Base-by-base conservation (phyloP, 2,113 vertebrate species). In the Phylloscopus trochiloides region DNA sequence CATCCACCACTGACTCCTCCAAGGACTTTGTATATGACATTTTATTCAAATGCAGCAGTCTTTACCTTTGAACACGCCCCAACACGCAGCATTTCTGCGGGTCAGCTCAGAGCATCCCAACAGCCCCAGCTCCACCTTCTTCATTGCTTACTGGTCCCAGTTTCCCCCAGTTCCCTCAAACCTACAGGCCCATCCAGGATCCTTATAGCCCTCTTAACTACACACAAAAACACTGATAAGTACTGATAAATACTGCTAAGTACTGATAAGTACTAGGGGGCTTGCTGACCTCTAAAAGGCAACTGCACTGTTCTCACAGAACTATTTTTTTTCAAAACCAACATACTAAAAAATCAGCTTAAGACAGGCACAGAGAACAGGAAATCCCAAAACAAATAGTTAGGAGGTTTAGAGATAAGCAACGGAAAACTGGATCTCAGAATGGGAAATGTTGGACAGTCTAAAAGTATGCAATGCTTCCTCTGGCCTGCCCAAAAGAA, bases 321-420 rank as follows among this genome's bases (percentile, higher is more conserved):
- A 63, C 10, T 17, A 24, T 11, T 62, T 58, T 14, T 57, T 83
- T 93, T 93, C 50, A 58, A 76, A 78, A 45, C 2, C 31, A 75
- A 17, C 26, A 28, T 48, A 63, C n/a, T 51, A 61, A 70, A 72
- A 76, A 42, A 47, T 59, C 70, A 83, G 80, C 28, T 50, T 78
- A 50, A 86, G 73, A 51, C 22, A 82, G 47, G 65, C 74, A 90
- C 31, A 48, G 6, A 62, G 63, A 79, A 90, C 82, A 93, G 90
- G 90, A 95, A 95, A 84, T 83, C 84, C 81, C 58, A 88, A 86
- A 88, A 48, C 85, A 96, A 93, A 77, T 36, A 94, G 50, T 29
- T 73, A 38, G 55, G 83, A 86, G 36, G 38, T 71, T 90, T 71
- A 86, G 72, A 91, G 93, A 92, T 92, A 86, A 95, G 82, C 40